Evolutionary conservation across 2,797 vertebrate genomes (phyloP).

Genomic region (Cygnus olor): DNA sequence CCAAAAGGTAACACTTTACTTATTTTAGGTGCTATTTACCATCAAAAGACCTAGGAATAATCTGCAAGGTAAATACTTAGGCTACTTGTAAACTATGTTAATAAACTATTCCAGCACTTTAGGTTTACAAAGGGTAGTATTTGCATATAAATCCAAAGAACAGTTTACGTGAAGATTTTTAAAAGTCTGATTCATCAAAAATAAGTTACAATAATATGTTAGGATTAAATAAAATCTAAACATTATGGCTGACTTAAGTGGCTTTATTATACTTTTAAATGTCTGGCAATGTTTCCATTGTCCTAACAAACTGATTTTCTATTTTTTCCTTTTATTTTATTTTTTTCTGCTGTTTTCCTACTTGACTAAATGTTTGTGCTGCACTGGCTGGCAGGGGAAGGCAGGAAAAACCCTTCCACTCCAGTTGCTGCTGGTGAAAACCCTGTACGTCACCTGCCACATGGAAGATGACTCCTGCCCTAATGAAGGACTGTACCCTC

Average conservation of each 20-base stretch:
- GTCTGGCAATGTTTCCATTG: conserved; percentile 11
- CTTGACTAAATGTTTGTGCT: conserved; percentile 42
- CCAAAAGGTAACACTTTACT: not conserved
- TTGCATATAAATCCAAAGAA: conserved; percentile 42
- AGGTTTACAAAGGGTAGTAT: not conserved
- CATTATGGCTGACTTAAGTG: conserved; percentile 56
- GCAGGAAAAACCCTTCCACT: not conserved
- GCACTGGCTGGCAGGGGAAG: not conserved
- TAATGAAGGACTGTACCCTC: not conserved
- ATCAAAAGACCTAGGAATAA: conserved; percentile 12
- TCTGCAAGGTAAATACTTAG: conserved; percentile 34
- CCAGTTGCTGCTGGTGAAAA: not conserved
- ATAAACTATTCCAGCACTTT: conserved; percentile 3
- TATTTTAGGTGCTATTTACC: conserved; percentile 25
- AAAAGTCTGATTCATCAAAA: conserved; percentile 35
- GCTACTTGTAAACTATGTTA: conserved; percentile 12
- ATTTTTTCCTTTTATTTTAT: not conserved
- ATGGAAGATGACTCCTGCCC: rapidly evolving
- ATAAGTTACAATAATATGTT: conserved; percentile 34
- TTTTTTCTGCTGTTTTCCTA: conserved; percentile 16
- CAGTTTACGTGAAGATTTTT: not conserved
- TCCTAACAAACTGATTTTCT: conserved; percentile 26
- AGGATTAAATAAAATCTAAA: conserved; percentile 48
- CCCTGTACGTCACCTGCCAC: not conserved
- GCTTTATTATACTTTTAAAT: conserved; percentile 39